These are phyloP conservation scores for Drosophila pruinosa DNA, from an alignment of 1,140 invertebrate species.

Conservation along the genomic window DNA sequence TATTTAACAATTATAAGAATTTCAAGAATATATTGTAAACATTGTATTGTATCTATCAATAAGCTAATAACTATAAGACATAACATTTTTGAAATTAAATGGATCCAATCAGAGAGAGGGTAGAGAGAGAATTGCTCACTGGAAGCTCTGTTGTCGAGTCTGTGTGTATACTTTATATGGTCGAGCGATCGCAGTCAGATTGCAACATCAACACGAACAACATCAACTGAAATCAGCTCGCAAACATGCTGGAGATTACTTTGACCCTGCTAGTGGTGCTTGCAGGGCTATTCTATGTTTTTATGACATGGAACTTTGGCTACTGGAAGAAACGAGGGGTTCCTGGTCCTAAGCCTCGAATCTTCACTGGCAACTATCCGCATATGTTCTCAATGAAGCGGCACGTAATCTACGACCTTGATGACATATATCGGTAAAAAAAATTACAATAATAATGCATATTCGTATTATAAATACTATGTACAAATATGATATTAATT, in stretches of 20 bases:
- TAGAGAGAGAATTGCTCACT: not conserved
- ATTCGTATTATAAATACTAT: no score
- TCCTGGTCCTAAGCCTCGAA: conserved; percentile 60
- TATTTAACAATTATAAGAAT: not conserved
- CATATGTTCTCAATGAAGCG: conserved; percentile 52
- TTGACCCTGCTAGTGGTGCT: conserved; percentile 32
- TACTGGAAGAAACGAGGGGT: conserved; percentile 78
- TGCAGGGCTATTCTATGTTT: conserved; percentile 56
- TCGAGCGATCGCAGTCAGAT: not conserved
- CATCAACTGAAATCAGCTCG: not conserved
- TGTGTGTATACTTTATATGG: not conserved
- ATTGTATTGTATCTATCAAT: no score
- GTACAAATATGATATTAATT: not conserved
- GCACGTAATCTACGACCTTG: conserved; percentile 50
- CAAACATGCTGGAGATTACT: conserved; percentile 48
- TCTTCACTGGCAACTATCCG: conserved; percentile 71
- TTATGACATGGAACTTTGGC: conserved; percentile 74
- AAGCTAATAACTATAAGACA: not conserved
- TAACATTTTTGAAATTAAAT: not conserved
- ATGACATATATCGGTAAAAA: conserved; percentile 67
- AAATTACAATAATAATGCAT: no score
- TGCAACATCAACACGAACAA: not conserved
- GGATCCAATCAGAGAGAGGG: not conserved
- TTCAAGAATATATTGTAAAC: conserved; percentile 2
- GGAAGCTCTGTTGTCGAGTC: not conserved